Percentiles rank a stretch among this genome's conserved stretches.
Conservation (phyloP, 2,797 vertebrate genomes). For the Thamnophis elegans region DNA sequence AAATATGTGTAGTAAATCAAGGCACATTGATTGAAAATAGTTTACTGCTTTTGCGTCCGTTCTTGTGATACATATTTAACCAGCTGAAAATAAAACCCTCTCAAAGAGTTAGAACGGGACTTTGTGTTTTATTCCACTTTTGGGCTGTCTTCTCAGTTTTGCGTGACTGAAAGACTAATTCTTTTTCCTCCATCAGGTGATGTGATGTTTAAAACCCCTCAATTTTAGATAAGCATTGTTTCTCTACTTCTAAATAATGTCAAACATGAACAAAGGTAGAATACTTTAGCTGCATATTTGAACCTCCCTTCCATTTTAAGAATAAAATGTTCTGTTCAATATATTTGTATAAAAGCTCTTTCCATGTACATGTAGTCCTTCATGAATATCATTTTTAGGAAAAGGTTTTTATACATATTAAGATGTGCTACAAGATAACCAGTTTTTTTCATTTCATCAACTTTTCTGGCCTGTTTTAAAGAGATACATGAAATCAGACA, state of each 20-base stretch:
- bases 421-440: neutral
- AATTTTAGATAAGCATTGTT: neutral
- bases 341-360: neutral
- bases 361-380: neutral
- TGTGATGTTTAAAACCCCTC: neutral
- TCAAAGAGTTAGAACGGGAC: neutral
- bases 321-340: neutral
- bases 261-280: neutral
- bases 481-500: conserved; percentile 5
- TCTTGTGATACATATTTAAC: neutral
- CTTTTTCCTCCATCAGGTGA: neutral
- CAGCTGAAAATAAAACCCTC: neutral
- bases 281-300: neutral
- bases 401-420: neutral
- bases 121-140: neutral
- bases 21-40: neutral
- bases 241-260: neutral
- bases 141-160: neutral
- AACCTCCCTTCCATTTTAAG: neutral
- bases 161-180: neutral
- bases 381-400: neutral
- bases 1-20: neutral
- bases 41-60: neutral
- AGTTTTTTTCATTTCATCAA: neutral
- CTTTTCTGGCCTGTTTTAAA: neutral